Evolutionary conservation across 1,140 invertebrate species (phyloP).

Genomic region (Neodiprion virginianus): DNA sequence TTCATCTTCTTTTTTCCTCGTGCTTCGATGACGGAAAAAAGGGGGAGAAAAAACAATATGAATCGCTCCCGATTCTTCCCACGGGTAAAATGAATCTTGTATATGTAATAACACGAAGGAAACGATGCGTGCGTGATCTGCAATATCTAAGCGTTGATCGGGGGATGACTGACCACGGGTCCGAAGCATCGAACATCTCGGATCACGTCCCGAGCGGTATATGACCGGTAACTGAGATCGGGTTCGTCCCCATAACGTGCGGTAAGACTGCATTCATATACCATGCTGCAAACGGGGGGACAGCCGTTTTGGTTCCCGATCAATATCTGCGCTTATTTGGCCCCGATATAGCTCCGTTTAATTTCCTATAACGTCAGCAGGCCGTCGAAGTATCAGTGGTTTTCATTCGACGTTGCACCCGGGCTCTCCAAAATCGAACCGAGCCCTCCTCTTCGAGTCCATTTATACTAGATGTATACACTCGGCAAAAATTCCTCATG

Average conservation of each 20-base stretch:
- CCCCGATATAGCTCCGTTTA: not conserved
- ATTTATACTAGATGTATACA: not conserved
- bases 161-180: not conserved
- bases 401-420: not conserved
- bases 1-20: too few relatives aligned
- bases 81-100: too few relatives aligned
- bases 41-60: too few relatives aligned
- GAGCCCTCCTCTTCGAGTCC: not conserved
- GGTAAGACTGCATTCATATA: not conserved
- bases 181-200: not conserved
- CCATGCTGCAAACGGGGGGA: not conserved
- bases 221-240: too few relatives aligned
- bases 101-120: too few relatives aligned
- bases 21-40: too few relatives aligned
- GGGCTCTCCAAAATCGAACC: too few relatives aligned
- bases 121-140: too few relatives aligned
- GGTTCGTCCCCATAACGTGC: not conserved
- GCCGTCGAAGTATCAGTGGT: not conserved
- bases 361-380: conserved; percentile 4
- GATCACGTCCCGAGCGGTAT: not conserved
- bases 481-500: not conserved
- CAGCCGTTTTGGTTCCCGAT: not conserved
- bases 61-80: too few relatives aligned
- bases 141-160: too few relatives aligned
- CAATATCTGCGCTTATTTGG: not conserved